These are phyloP conservation scores for Bubo bubo DNA, from an alignment of 2,113 vertebrate genomes.

Conservation along the genomic window DNA sequence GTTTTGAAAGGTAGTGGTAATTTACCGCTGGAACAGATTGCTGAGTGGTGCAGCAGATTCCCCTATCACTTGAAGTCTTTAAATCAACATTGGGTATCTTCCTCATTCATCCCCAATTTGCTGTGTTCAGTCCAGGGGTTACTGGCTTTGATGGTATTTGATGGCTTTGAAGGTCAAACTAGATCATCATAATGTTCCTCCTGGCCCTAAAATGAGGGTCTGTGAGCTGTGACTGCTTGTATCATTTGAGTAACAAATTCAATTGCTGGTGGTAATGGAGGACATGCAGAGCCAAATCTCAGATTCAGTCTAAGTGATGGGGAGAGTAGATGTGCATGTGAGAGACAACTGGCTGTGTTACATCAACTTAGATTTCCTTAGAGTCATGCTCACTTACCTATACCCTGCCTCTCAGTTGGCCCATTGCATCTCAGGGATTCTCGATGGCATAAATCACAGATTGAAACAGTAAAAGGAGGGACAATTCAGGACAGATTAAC, in stretches of 20 bases:
- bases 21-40: background rate
- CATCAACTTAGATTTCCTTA: background rate
- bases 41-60: background rate
- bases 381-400: background rate
- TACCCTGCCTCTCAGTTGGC: background rate
- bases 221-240: background rate
- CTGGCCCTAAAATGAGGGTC: background rate
- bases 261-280: background rate
- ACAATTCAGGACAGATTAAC: background rate
- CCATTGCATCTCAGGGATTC: background rate
- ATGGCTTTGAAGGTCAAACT: background rate
- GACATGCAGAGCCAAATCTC: background rate
- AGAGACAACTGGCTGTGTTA: background rate
- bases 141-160: background rate
- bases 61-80: background rate
- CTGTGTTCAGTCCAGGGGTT: background rate
- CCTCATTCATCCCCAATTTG: background rate
- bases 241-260: background rate
- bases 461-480: background rate
- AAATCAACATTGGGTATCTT: background rate
- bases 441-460: background rate
- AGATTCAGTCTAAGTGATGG: background rate
- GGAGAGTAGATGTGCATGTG: background rate
- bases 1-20: background rate
- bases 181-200: background rate